These are phyloP conservation scores for mouse (Mus musculus) DNA, from an alignment of 2,113 vertebrate genomes.

Conservation along the genomic window DNA sequence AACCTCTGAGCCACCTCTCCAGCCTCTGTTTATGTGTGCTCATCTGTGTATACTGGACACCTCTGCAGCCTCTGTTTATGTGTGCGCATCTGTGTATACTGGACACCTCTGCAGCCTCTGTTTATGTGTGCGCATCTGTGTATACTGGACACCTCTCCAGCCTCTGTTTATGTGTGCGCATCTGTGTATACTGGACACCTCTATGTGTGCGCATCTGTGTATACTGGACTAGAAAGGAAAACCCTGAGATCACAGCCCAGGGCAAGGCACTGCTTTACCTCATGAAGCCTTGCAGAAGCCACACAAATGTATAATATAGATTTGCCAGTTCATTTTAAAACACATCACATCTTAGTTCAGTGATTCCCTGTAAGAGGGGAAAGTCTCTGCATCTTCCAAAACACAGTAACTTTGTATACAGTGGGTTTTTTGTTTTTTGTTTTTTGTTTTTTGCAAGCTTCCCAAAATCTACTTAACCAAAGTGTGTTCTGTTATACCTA, in stretches of 20 bases:
- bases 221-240: slow-evolving; percentile 32
- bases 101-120: not conserved
- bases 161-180: not conserved
- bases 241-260: not conserved
- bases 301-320: not conserved
- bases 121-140: not conserved
- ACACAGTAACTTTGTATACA: slow-evolving; percentile 30
- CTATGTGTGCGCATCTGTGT: not conserved
- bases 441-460: slow-evolving; percentile 6
- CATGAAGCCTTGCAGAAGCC: not conserved
- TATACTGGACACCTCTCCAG: not conserved
- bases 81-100: not conserved
- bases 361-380: not conserved
- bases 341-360: slow-evolving; percentile 5
- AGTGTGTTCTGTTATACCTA: slow-evolving; percentile 19
- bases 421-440: too few species aligned
- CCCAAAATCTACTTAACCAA: slow-evolving; percentile 15
- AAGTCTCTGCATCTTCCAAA: slow-evolving; percentile 29
- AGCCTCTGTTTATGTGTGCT: not conserved
- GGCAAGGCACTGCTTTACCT: not conserved
- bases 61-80: not conserved
- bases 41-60: not conserved
- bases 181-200: not conserved
- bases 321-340: slow-evolving; percentile 15
- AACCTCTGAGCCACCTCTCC: not conserved